These are phyloP conservation scores for Junco hyemalis DNA, from an alignment of 2,113 vertebrate species.

Conservation along the genomic window DNA sequence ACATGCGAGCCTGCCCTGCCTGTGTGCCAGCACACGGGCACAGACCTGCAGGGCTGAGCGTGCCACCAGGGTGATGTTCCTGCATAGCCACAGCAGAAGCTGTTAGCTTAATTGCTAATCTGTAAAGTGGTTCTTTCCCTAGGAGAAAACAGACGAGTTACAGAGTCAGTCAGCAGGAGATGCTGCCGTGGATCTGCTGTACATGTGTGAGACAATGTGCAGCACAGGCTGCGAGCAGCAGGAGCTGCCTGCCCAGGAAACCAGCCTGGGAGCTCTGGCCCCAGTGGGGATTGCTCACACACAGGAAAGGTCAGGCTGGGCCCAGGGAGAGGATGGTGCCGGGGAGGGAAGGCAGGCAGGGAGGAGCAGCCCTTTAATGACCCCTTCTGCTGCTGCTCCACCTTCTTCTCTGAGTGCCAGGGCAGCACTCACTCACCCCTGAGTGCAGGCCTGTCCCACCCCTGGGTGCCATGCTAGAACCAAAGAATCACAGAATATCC, in stretches of 20 bases:
- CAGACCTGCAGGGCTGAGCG: not conserved
- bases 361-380: not conserved
- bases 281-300: not conserved
- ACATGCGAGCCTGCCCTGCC: not conserved
- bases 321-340: not conserved
- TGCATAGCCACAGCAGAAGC: not conserved
- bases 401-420: not conserved
- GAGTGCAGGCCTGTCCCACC: too few species aligned
- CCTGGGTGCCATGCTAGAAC: too few species aligned
- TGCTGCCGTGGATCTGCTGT: not conserved
- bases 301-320: not conserved
- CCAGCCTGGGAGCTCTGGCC: not conserved
- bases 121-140: not conserved
- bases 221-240: not conserved
- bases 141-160: not conserved
- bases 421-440: too few species aligned
- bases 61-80: not conserved
- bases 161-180: not conserved
- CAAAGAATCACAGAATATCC: too few species aligned
- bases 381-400: accelerated
- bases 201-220: not conserved
- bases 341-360: not conserved
- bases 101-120: conserved; percentile 28
- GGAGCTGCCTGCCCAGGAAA: not conserved
- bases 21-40: not conserved